A percentile compares a stretch with the other conserved stretches of the same genome.
phyloP scores from a whole-genome alignment of 37 sponge, comb jelly and placozoan genomes.

The Cladorhizidae sp. region DNA sequence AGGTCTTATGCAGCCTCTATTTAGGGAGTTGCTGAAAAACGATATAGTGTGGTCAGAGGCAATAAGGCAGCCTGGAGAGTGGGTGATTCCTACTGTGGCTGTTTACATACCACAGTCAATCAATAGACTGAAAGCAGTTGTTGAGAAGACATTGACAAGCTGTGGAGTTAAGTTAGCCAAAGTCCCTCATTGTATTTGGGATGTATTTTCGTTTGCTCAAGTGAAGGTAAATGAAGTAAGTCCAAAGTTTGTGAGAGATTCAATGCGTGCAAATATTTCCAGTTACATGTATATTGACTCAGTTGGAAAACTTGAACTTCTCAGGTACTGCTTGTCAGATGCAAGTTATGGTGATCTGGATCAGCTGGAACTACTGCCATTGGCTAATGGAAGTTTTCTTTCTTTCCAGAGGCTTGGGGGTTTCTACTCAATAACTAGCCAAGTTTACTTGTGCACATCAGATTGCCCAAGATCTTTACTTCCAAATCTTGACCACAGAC shows the following conservation, averaged over 20 bases:
- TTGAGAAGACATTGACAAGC: background rate
- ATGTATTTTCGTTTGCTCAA: background rate
- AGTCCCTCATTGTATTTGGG: slow-evolving; percentile 8
- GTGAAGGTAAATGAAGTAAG: background rate
- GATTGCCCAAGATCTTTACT: slow-evolving; percentile 35
- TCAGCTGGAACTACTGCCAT: slow-evolving; percentile 42
- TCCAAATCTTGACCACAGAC: slow-evolving; percentile 25
- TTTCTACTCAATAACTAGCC: background rate
- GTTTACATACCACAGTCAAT: background rate
- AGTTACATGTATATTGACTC: slow-evolving; percentile 17
- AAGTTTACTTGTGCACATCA: slow-evolving; percentile 27
- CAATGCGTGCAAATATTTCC: background rate
- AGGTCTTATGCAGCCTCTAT: slow-evolving; percentile 10
- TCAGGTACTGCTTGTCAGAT: slow-evolving; percentile 55
- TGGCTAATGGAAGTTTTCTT: slow-evolving; percentile 41
- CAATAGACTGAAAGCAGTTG: background rate
- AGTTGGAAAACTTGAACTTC: slow-evolving; percentile 28
- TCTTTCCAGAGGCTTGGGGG: slow-evolving; percentile 1
- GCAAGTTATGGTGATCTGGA: slow-evolving; percentile 20
- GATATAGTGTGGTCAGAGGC: slow-evolving; percentile 13
- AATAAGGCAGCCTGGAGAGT: slow-evolving; percentile 6
- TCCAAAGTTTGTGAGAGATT: slow-evolving; percentile 12
- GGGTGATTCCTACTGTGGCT: slow-evolving; percentile 5
- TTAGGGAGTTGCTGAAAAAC: slow-evolving; percentile 4
- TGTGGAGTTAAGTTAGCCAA: slow-evolving; percentile 42